Evolutionary conservation across 2,797 vertebrate species (phyloP).

Genomic region (Melanotaenia maccullochi): DNA sequence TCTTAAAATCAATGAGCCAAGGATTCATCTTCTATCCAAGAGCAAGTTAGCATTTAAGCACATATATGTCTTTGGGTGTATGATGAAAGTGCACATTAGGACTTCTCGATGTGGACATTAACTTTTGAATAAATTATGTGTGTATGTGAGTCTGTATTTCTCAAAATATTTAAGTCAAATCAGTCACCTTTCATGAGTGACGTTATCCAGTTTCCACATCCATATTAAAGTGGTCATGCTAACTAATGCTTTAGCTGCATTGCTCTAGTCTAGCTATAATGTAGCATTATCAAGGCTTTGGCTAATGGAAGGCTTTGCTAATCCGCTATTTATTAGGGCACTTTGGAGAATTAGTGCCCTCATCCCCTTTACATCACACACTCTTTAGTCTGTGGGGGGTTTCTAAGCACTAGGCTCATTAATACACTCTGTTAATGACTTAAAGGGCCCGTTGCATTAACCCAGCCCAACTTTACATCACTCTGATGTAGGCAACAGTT

Average conservation of each 20-base stretch:
- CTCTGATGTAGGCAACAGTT: constrained; percentile 46
- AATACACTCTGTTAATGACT: constrained; percentile 69
- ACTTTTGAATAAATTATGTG: background rate
- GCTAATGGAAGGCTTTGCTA: constrained; percentile 77
- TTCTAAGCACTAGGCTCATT: constrained; percentile 64
- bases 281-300: constrained; percentile 73
- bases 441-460: constrained; percentile 58
- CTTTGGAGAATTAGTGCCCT: constrained; percentile 80
- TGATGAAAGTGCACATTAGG: constrained; percentile 12
- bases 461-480: constrained; percentile 52
- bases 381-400: constrained; percentile 64
- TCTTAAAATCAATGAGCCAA: constrained; percentile 39
- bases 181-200: constrained; percentile 39
- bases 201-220: constrained; percentile 33
- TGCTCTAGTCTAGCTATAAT: constrained; percentile 48
- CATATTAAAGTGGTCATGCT: constrained; percentile 46
- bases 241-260: constrained; percentile 43
- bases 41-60: constrained; percentile 21
- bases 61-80: constrained; percentile 4
- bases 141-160: background rate
- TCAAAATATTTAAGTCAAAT: constrained; percentile 40
- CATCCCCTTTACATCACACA: constrained; percentile 73
- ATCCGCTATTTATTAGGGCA: constrained; percentile 81
- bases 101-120: constrained; percentile 2
- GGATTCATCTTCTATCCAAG: constrained; percentile 25